Conservation (phyloP, 2,888 invertebrate genomes). For the Mesochorus sp. region DNA sequence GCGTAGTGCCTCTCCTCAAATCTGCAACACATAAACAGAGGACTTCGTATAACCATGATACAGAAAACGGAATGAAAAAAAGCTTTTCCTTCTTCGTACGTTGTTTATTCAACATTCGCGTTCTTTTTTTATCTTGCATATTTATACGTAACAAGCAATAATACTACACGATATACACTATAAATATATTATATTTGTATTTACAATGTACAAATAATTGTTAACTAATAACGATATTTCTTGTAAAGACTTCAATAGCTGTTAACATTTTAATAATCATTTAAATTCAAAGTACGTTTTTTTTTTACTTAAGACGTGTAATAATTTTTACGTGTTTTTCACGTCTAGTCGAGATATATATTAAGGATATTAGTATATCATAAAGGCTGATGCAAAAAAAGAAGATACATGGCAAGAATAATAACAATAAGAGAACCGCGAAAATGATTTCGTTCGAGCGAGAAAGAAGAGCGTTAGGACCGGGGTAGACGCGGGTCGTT, state of each 20-base stretch:
- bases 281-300: no score
- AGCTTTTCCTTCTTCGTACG: slow-evolving; percentile 2
- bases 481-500: slow-evolving; percentile 53
- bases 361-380: slow-evolving; percentile 14
- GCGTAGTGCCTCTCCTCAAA: slow-evolving; percentile 82
- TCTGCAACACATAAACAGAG: slow-evolving; percentile 79
- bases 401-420: slow-evolving; percentile 20
- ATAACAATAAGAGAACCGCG: slow-evolving; percentile 53
- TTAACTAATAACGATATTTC: neutral
- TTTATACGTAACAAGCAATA: neutral
- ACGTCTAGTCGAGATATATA: neutral
- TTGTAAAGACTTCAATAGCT: neutral
- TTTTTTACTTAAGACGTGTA: neutral
- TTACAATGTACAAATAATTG: neutral
- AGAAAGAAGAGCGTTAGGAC: slow-evolving; percentile 46
- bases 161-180: neutral
- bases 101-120: slow-evolving; percentile 31
- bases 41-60: slow-evolving; percentile 53
- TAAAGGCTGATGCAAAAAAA: slow-evolving; percentile 19
- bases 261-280: neutral
- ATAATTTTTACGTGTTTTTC: neutral
- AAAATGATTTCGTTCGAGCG: slow-evolving; percentile 58
- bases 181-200: neutral
- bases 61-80: slow-evolving; percentile 35
- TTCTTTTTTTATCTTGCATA: neutral